Conservation (phyloP, 2,888 invertebrate species). For the Exephanes ischioxanthus region DNA sequence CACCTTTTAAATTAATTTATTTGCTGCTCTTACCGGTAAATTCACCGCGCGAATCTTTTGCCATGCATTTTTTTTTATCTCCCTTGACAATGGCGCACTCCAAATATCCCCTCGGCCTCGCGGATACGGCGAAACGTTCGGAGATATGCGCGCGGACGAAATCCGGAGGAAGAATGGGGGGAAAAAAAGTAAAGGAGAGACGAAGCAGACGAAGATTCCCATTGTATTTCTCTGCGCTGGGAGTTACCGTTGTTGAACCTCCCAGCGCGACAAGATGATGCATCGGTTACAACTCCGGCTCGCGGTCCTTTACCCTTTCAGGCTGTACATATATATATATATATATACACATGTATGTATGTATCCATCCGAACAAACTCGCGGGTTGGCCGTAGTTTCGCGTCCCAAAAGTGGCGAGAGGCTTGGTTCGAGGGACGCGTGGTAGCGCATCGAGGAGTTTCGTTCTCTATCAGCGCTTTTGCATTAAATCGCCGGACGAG, state of each 20-base stretch:
- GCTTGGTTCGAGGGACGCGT: conserved; percentile 34
- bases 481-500: neutral
- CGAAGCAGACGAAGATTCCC: conserved; percentile 43
- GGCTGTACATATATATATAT: neutral
- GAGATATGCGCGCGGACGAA: conserved; percentile 57
- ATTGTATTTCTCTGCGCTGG: conserved; percentile 60
- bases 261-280: conserved; percentile 83
- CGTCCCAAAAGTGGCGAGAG: conserved; percentile 56
- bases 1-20: no score
- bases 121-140: conserved; percentile 64
- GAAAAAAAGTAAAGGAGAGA: conserved; percentile 13
- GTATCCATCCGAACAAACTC: neutral
- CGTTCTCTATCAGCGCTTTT: neutral
- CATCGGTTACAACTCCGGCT: conserved; percentile 73
- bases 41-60: neutral
- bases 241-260: conserved; percentile 74
- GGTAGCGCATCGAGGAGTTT: neutral
- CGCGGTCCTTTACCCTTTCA: conserved; percentile 51
- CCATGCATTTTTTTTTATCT: neutral
- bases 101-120: conserved; percentile 37
- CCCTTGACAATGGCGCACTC: conserved; percentile 46
- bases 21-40: neutral
- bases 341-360: neutral
- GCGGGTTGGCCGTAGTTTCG: conserved; percentile 11
- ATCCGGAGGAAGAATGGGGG: conserved; percentile 12